Evolutionary conservation across 2,797 vertebrate species (phyloP), one percentile per base, ranked within the genome.

Genomic region (Ispidina lecontei): DNA sequence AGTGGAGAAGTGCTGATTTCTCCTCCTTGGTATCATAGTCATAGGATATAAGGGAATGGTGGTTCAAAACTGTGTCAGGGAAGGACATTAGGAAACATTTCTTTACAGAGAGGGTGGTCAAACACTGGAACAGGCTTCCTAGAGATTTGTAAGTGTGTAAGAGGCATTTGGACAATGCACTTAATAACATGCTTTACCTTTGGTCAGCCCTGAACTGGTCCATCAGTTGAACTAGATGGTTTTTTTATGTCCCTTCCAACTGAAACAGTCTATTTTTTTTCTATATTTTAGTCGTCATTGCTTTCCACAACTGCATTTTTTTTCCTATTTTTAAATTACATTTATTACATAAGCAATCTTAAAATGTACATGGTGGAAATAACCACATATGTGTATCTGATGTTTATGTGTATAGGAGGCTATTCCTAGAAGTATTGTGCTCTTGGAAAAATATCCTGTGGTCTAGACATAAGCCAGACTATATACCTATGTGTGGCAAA

Each of bases 21-120:
- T 80, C 76, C 14, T 62, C 10, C 18, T 10, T 41, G 14, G 2
- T 7, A 41, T 41, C 25, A 39, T 12, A 28, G 18, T 13, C 20
- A 47, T 2, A 55, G 10, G 28, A 49, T 2, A 1, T 0, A 6
- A 6, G 31, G 14, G 2, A 81, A 54, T 12, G 3, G 14, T 67
- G 4, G 16, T 63, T 70, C 3, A 20, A 76, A 84, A 18, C 3
- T 80, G 17, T 3, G 3, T 5, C 29, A 56, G 5, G 7, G 12
- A 10, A 81, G 6, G 23, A 55, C 2, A 43, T 35, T 29, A 68
- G 21, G 29, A 79, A 62, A 2, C 1, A 25, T 44, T 77, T 64
- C 8, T 60, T 60, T 87, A 44, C 9, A 0, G 15, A 60, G 17
- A 56, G 6, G 9, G 2, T 47, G 13, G 11, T 64, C 31, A 47